Evolutionary conservation across 2,113 vertebrate species (phyloP).

Genomic region (Labrus mixtus): DNA sequence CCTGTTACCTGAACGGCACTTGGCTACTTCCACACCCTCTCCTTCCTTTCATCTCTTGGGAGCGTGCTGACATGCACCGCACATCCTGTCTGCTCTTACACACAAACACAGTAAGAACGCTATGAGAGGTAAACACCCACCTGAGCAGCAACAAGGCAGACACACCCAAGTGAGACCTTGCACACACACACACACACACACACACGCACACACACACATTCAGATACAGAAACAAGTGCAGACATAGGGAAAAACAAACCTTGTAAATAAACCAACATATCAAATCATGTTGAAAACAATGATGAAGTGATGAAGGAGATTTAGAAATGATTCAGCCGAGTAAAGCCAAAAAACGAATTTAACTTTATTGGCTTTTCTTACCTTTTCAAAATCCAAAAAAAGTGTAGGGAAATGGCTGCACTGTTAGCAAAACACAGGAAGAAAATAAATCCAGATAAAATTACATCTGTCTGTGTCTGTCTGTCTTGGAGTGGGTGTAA

Average conservation of each 20-base stretch:
- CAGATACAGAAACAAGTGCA: constrained; percentile 28
- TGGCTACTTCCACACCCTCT: constrained; percentile 69
- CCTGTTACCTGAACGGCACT: constrained; percentile 74
- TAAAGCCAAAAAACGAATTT: not conserved
- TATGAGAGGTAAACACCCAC: constrained; percentile 69
- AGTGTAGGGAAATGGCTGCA: not conserved
- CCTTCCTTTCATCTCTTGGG: constrained; percentile 75
- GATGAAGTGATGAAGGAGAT: constrained; percentile 13
- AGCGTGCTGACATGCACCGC: constrained; percentile 76
- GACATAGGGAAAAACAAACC: constrained; percentile 40
- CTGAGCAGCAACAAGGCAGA: constrained; percentile 60
- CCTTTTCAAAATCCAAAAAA: not conserved
- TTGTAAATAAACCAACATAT: constrained; percentile 38
- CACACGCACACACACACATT: constrained; percentile 16
- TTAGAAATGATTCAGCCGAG: not conserved
- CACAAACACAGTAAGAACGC: constrained; percentile 72
- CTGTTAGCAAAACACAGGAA: not conserved
- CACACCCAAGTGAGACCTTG: constrained; percentile 64
- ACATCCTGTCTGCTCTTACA: constrained; percentile 79
- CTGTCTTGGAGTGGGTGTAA: constrained; percentile 35
- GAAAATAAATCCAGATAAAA: constrained; percentile 4
- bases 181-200: constrained; percentile 35
- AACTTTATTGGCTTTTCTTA: not conserved
- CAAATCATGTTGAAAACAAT: constrained; percentile 22
- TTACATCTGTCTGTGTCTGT: constrained; percentile 22